Base-by-base conservation (phyloP, 2,888 invertebrate species). In the Hybos culiciformis region DNA sequence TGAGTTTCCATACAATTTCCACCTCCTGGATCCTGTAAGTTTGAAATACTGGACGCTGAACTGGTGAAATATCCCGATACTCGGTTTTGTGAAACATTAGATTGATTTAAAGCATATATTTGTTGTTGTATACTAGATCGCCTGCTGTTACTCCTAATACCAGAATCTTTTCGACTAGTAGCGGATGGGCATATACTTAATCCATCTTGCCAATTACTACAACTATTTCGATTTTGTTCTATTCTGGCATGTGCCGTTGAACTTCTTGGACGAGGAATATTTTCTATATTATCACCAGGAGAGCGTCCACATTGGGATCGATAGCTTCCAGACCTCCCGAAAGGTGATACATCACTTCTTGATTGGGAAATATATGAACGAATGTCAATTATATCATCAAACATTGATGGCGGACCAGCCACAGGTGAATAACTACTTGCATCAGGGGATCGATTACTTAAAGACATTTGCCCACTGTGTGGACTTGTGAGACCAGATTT, bases 1-100 rank as follows among this genome's bases (percentile, higher is more conserved):
- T 20, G 26, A 12, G 12, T 4, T 18, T 41, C 24, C n/a, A 4
- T 8, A 24, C 19, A 14, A 17, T 42, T 36, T 29, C 39, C 42
- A 11, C 18, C 18, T 12, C 12, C 17, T 31, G 42, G 31, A 17
- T 36, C 9, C 11, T 42, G 38, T 24, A 63, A 45, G 42, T 64
- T 63, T 24, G 63, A 60, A 40, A 75, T 66, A 37, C 76, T 77
- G 6, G 85, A 86, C 52, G 83, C 83, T 57, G 84, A 87, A 44
- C 87, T 86, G 4, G 87, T 88, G 61, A 85, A 88, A 66, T 88
- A 90, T 17, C 87, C 88, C 24, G 88, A 88, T 3, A 87, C 87
- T 26, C 88, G 73, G 51, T 87, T 84, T 47, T 80, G 79, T 56
- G 84, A 70, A 50, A 83, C 74, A 52, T 85, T 82, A 36, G 78